Evolutionary conservation across 2,888 invertebrate genomes (phyloP), one percentile per base, ranked within the genome.

Genomic region (Ornithoptera alexandrae): DNA sequence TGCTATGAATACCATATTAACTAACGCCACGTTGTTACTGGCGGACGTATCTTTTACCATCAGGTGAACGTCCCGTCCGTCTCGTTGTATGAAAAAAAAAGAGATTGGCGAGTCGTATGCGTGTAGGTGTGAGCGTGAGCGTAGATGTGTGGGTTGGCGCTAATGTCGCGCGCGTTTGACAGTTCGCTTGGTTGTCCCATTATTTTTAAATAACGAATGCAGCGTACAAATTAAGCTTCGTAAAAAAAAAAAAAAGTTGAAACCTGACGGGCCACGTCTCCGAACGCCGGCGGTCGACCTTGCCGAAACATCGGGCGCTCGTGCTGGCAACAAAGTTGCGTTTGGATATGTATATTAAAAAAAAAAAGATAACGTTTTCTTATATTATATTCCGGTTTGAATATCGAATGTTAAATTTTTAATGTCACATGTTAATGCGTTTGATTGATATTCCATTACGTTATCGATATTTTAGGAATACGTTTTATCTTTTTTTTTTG

Each of bases 221-320:
- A 42, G 56, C 30, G 62, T 68, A 53, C 30, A 59, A 59, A 68
- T 68, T 46, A 63, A 53, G 50, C 46, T 50, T 22, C 24, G 18
- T 6, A 12, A 22, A 53, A 56, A 65, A 69, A 22, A 64, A 22
- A 64, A 68, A 39, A 56, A 36, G 59, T 61, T 65, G 60, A 64
- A 69, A 56, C 64, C 39, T n/a, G 68, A 58, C 42, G 20, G 64
- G 22, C 64, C 39, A 30, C 60, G n/a, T 69, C 18, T 30, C 36
- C 42, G 64, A 65, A 53, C 56, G 39, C 60, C 53, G 53, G 39
- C 62, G 53, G 59, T 53, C 67, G 67, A 70, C 66, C 70, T 70
- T 70, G 66, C 39, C 70, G 66, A 67, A 63, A 66, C 58, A 65
- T 67, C 69, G 72, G 65, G 61, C 68, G 69, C 57, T 63, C n/a